These are phyloP conservation scores for Atethmia centrago DNA, from an alignment of 2,888 invertebrate species.

Conservation along the genomic window DNA sequence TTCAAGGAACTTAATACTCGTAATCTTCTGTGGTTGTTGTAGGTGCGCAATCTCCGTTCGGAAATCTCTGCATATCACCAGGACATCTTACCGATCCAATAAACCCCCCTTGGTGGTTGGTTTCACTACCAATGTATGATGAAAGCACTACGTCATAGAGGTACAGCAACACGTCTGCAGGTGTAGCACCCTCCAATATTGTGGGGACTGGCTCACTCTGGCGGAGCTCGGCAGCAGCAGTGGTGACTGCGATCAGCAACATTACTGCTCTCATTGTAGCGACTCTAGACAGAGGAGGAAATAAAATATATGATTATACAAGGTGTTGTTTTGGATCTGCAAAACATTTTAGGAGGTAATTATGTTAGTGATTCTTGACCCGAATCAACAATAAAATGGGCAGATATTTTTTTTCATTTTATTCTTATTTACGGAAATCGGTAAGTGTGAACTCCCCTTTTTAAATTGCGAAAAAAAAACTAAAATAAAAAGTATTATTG, in stretches of 20 bases:
- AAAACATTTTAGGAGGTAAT: too few relatives aligned
- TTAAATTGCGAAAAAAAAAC: too few relatives aligned
- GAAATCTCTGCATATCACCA: accelerated
- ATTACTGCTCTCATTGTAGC: slow-evolving; percentile 7
- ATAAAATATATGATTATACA: too few relatives aligned
- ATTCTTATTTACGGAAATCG: too few relatives aligned
- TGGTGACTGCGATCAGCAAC: slow-evolving; percentile 17
- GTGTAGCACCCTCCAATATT: neutral
- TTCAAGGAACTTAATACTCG: neutral
- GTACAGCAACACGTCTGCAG: neutral
- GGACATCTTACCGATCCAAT: accelerated
- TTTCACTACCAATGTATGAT: neutral
- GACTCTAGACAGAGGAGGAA: neutral
- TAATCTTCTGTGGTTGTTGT: neutral
- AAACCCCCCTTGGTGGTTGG: neutral
- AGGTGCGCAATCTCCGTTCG: accelerated
- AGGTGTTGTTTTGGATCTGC: too few relatives aligned
- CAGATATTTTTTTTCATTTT: too few relatives aligned
- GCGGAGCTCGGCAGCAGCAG: neutral
- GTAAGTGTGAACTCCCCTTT: too few relatives aligned
- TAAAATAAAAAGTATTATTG: too few relatives aligned
- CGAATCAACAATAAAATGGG: too few relatives aligned
- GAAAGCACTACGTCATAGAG: slow-evolving; percentile 17
- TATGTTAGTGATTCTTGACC: too few relatives aligned
- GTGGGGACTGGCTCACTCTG: neutral